Percentiles rank a stretch among this genome's conserved stretches.
These are phyloP conservation scores for Gobio occitaniae DNA, from an alignment of 2,797 vertebrate genomes.

Conservation along the genomic window DNA sequence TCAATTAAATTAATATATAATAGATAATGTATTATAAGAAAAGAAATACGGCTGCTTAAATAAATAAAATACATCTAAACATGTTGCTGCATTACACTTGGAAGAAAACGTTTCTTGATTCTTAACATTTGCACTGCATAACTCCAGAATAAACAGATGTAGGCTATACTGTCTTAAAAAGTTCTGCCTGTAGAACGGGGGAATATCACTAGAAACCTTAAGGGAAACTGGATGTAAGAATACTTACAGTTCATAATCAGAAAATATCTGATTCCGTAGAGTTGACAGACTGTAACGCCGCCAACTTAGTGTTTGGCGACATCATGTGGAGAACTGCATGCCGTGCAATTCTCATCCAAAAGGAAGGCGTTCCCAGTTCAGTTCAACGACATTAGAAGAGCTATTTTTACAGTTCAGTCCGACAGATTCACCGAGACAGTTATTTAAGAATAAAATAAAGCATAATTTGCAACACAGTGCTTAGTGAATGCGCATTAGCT, in stretches of 20 bases:
- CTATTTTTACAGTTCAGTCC: neutral
- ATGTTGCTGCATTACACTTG: neutral
- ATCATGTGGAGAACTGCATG: slow-evolving; percentile 9
- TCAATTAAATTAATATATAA: neutral
- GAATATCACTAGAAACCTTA: neutral
- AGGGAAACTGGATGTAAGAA: neutral
- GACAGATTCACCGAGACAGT: neutral
- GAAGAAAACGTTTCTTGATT: neutral
- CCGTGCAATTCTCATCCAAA: neutral
- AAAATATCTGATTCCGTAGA: neutral
- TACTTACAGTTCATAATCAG: neutral
- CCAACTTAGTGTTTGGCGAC: slow-evolving; percentile 14
- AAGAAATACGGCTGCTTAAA: neutral
- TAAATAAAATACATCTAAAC: neutral
- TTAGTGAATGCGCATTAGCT: neutral
- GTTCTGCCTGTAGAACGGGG: neutral
- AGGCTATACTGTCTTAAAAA: neutral
- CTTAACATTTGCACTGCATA: neutral
- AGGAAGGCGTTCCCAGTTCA: neutral
- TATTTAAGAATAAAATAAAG: neutral
- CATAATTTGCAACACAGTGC: neutral
- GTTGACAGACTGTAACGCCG: too few relatives aligned
- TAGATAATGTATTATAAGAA: neutral
- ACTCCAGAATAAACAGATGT: neutral
- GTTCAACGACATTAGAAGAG: neutral